These are phyloP conservation scores for Micrastur ruficollis DNA, from an alignment of 2,797 vertebrate genomes.

Conservation along the genomic window DNA sequence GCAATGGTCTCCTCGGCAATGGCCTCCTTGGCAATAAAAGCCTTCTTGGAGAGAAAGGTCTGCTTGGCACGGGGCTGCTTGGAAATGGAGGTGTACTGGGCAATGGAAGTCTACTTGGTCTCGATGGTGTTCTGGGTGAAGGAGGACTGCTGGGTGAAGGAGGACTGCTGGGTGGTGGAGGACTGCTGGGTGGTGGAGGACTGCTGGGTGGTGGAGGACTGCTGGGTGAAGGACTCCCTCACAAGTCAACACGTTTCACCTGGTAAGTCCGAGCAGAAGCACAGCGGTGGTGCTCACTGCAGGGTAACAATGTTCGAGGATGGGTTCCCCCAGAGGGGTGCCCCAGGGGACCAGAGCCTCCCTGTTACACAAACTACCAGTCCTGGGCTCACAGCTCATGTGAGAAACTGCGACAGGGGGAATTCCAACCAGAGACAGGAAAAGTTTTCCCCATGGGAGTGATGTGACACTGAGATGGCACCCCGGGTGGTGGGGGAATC, in stretches of 20 bases:
- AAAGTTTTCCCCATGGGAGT: background rate
- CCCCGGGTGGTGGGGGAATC: background rate
- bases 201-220: background rate
- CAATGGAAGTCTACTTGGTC: constrained; percentile 20
- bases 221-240: background rate
- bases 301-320: background rate
- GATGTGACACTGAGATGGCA: background rate
- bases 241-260: background rate
- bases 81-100: constrained; percentile 12
- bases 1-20: background rate
- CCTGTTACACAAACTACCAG: background rate
- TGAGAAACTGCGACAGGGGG: fast-evolving
- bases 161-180: background rate
- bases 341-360: background rate
- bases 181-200: background rate
- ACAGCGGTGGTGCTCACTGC: fast-evolving
- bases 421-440: background rate
- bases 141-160: background rate
- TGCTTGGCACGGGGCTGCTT: constrained; percentile 38
- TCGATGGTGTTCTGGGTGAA: background rate
- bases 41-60: constrained; percentile 13
- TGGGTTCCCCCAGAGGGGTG: background rate
- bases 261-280: constrained; percentile 39
- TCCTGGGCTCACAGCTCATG: fast-evolving
- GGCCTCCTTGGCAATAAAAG: background rate